Conservation (phyloP, 2,888 invertebrate species). For the Andrena haemorrhoa region DNA sequence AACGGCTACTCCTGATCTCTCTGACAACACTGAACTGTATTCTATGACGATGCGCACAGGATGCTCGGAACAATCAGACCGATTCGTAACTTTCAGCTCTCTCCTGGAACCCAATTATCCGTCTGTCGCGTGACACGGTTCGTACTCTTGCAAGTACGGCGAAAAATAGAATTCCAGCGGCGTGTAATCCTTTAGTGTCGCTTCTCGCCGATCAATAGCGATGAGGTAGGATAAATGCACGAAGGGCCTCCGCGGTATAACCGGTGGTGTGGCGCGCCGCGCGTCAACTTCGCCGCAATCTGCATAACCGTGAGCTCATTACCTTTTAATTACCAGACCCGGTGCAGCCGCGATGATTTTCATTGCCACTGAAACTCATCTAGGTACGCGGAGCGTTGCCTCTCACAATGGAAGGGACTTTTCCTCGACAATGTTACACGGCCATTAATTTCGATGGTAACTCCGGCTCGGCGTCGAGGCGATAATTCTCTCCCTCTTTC, state of each 20-base stretch:
- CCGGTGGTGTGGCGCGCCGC: constrained; percentile 36
- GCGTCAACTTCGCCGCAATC: constrained; percentile 67
- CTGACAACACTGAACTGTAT: too few relatives aligned
- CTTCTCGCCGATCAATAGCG: constrained; percentile 53
- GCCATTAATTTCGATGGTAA: constrained; percentile 70
- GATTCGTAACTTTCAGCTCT: too few relatives aligned
- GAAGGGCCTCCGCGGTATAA: constrained; percentile 47
- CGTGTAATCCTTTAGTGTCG: constrained; percentile 38
- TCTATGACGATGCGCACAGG: too few relatives aligned
- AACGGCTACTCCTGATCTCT: too few relatives aligned
- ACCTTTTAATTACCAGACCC: constrained; percentile 72
- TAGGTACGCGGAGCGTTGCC: constrained; percentile 35
- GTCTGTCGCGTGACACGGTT: too few relatives aligned
- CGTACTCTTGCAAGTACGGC: not conserved
- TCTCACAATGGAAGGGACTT: constrained; percentile 67
- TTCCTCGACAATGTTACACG: constrained; percentile 64
- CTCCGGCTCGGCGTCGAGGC: constrained; percentile 54
- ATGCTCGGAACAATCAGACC: too few relatives aligned
- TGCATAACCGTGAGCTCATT: constrained; percentile 73
- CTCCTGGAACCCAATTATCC: not conserved
- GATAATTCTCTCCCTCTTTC: constrained; percentile 50
- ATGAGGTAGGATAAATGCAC: constrained; percentile 52
- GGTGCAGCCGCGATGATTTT: constrained; percentile 69
- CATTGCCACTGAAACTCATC: constrained; percentile 71
- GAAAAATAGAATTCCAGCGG: constrained; percentile 23